Base-by-base conservation (phyloP, 2,113 vertebrate species). In the Astatoreochromis straeleni region DNA sequence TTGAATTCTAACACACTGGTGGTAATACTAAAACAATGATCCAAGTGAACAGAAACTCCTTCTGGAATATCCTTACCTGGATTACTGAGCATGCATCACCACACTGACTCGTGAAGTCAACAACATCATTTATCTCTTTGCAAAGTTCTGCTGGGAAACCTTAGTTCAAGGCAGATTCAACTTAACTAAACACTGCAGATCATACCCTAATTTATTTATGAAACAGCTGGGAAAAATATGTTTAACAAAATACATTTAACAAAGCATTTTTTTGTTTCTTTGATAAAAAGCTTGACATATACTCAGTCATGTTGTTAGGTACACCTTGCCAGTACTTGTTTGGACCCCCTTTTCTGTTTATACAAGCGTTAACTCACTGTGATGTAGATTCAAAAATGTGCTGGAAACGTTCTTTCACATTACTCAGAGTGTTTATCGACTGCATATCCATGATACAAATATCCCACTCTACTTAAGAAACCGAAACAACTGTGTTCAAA, bases 311-410 rank as follows among this genome's bases (percentile, higher is more conserved):
- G 2, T 63, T 19, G 58, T 54, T 11, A 21, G 53, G n/a, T 54
- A 54, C n/a, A 54, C 53, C n/a, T 54, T 54, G 9, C n/a, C n/a
- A 24, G 53, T 54, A 24, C n/a, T 12, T 24, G 9, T 33, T 63
- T 63, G 29, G 29, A 63, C 9, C 31, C 29, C 58, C 14, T 63
- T 63, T 33, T 63, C 29, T 19, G 9, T 63, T 63, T 16, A 35
- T 33, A 0, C 29, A 33, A 19, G 58, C 0, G 0, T 63, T 6
- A 63, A 19, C 17, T 19, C 2, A 10, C 31, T 11, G 16, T 19
- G 58, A 33, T 31, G 16, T 33, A 3, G 29, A 19, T 63, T 63
- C 58, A 63, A 19, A 31, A 11, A 19, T 31, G 16, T 63, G 29
- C 58, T 63, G 29, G 58, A 63, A 63, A 33, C 29, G 2, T 33